A percentile compares a stretch with the other conserved stretches of the same genome.
Conservation (phyloP, 2,888 invertebrate genomes). For the Erebia aethiops region DNA sequence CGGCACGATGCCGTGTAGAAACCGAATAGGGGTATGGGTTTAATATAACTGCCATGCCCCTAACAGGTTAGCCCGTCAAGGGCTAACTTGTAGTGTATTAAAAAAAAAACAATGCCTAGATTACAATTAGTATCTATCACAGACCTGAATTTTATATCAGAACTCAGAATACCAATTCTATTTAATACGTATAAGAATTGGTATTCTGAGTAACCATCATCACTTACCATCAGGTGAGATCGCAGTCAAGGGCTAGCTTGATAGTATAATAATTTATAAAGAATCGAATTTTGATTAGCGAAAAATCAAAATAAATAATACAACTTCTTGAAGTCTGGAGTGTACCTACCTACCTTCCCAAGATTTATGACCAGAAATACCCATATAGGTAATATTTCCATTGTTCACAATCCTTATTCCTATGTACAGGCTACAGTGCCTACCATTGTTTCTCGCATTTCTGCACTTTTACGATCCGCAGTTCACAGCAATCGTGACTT, state of each 20-base stretch:
- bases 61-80: too few relatives aligned
- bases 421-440: background rate
- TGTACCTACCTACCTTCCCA: background rate
- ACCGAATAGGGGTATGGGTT: too few relatives aligned
- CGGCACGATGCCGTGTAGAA: too few relatives aligned
- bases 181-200: too few relatives aligned
- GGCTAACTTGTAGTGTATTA: too few relatives aligned
- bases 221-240: too few relatives aligned
- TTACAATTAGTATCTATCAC: slow-evolving; percentile 3
- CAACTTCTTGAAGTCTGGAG: background rate
- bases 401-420: slow-evolving; percentile 1
- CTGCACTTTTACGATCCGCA: background rate
- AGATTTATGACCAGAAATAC: slow-evolving; percentile 5
- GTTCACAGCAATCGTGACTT: slow-evolving; percentile 10
- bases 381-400: background rate
- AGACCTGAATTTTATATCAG: background rate
- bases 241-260: too few relatives aligned
- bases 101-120: too few relatives aligned
- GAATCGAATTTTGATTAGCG: background rate
- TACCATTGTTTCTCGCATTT: background rate
- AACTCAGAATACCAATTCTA: too few relatives aligned
- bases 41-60: too few relatives aligned
- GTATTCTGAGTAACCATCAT: too few relatives aligned
- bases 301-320: background rate
- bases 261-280: too few relatives aligned